Evolutionary conservation across 1,140 invertebrate genomes (phyloP), one percentile per base, ranked within the genome.

Genomic region (Bombus polaris): DNA sequence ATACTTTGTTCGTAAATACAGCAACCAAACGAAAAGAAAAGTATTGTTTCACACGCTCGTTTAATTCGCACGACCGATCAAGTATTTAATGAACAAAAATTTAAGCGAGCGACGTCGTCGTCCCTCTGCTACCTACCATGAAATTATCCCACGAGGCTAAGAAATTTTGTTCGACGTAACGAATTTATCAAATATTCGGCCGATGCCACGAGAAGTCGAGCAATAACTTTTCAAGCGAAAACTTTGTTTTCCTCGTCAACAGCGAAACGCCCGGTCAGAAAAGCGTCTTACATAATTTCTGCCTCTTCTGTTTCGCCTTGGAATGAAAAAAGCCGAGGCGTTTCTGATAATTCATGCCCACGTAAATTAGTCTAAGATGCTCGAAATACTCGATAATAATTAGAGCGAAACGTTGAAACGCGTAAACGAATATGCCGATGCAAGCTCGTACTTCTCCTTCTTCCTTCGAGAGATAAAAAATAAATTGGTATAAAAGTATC

Each of bases 131-230:
- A n/a, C 44, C 6, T 28, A 42, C 13, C 32, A 83, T 83, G n/a
- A 53, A 84, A 70, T 84, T 71, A 79, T 9, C 22, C 5, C 22
- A 25, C 15, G 37, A 13, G 15, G 65, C n/a, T 15, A 25, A 8
- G 70, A n/a, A 42, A 79, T 78, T 84, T 42, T 47, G 39, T 79
- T 79, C 62, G 75, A 44, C 65, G 39, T 65, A 72, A 84, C n/a
- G 76, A 71, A 79, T 79, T 84, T 84, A 79, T 79, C 47, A 84
- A 84, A 84, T 84, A 79, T 72, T 53, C n/a, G 83, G 25, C 25
- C 22, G 82, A 57, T 35, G 39, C 66, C 35, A 57, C 79, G 42
- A 47, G 39, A 79, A 84, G 53, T 79, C 39, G 76, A 68, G 37
- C 83, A 84, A 84, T 72, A 47, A 59, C 44, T 79, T 66, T 72